These are phyloP conservation scores for Subanguina moxae DNA, from an alignment of 1,140 invertebrate genomes.

Conservation along the genomic window DNA sequence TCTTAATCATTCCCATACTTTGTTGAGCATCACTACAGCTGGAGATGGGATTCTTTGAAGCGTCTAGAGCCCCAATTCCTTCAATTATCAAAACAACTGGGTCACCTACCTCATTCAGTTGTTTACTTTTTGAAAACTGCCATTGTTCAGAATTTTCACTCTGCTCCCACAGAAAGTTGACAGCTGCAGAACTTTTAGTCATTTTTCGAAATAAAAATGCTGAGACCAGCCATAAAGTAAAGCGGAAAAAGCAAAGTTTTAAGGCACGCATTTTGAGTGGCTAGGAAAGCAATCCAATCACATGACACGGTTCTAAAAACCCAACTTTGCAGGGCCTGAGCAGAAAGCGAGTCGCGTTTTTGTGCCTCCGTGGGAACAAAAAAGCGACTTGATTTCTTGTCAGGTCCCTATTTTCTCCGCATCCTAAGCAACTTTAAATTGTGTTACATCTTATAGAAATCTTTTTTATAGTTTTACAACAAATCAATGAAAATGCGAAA, in stretches of 20 bases:
- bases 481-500: background rate
- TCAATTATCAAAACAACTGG: background rate
- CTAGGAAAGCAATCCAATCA: no score
- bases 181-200: constrained; percentile 5
- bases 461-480: background rate
- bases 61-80: constrained; percentile 19
- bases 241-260: background rate
- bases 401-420: no score
- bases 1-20: constrained; percentile 14
- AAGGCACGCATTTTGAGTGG: constrained; percentile 15
- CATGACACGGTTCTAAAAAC: no score
- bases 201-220: background rate
- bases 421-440: no score
- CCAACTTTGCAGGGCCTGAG: no score
- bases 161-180: constrained; percentile 1
- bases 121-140: background rate
- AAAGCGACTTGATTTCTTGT: no score
- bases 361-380: no score
- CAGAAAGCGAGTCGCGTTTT: no score
- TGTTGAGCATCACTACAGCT: constrained; percentile 36
- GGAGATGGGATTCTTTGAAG: constrained; percentile 23
- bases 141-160: background rate
- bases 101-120: background rate
- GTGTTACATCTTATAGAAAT: no score
- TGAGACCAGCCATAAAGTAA: background rate